Evolutionary conservation across 2,113 vertebrate genomes (phyloP), one percentile per base, ranked within the genome.

Genomic region (Poeciliopsis occidentalis): DNA sequence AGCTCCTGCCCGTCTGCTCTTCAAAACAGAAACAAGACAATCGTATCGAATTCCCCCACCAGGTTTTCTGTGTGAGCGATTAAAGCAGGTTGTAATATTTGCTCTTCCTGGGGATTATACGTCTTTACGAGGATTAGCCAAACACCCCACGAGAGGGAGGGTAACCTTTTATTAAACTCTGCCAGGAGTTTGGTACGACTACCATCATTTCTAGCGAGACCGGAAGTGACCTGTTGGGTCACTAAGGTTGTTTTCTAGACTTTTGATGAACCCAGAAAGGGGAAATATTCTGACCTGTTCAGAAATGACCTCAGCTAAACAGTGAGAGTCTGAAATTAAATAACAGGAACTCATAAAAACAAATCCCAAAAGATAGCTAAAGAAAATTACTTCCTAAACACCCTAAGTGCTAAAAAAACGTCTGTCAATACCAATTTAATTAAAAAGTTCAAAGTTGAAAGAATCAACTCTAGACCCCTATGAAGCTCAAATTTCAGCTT

Each of bases 121-220:
- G 78, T 89, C 81, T 85, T 92, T 93, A 93, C 91, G 71, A 83
- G 92, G 93, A 94, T 94, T 94, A 94, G 34, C 34, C 34, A 44
- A 12, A 64, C 39, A 67, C 69, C 73, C 29, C 13, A 0, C 39
- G 1, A 57, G 24, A 24, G 51, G 51, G 24, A 81, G 61, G 64
- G 69, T 1, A 61, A 65, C 54, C 77, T 71, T 78, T 63, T 17
- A 31, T 71, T 70, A 81, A 77, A 75, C 44, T 64, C 12, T 19
- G 26, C 22, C 13, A 2, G 19, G 51, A 10, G 27, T 51, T 68
- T 68, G 30, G 62, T 22, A 24, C 3, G 31, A 31, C 62, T 32
- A 17, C 62, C 31, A n/a, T 57, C 22, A 10, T 57, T 57, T 57
- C 3, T n/a, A n/a, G 24, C n/a, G 22, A 22, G n/a, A 10, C 24